These are phyloP conservation scores for Orientallactaga sibirica DNA, from an alignment of 2,797 vertebrate genomes.

Conservation along the genomic window DNA sequence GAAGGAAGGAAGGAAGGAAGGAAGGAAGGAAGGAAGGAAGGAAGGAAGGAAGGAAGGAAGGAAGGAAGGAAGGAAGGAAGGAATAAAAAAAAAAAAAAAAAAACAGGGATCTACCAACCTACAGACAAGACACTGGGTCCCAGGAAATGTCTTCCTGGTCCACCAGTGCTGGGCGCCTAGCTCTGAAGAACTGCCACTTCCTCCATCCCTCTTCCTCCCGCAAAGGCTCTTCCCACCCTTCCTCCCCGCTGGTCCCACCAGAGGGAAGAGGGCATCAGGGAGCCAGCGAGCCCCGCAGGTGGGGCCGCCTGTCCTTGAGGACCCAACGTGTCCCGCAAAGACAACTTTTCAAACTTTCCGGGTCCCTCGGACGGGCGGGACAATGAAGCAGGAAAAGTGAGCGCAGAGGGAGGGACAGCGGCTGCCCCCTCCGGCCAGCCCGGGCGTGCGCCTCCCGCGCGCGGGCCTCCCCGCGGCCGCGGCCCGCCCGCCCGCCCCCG, in stretches of 20 bases:
- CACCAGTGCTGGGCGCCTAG: neutral
- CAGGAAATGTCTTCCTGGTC: neutral
- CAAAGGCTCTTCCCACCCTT: neutral
- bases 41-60: no score
- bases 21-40: no score
- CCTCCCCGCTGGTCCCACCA: neutral
- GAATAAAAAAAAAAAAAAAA: neutral
- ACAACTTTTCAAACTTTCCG: constrained; percentile 60
- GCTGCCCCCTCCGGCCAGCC: fast-evolving
- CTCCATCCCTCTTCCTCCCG: neutral
- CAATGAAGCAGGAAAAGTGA: neutral
- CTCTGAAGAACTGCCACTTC: neutral
- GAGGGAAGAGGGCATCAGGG: neutral
- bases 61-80: no score
- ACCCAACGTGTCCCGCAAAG: neutral
- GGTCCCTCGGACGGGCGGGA: neutral
- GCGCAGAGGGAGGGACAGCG: fast-evolving
- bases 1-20: no score
- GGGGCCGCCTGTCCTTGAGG: neutral
- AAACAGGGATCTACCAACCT: neutral
- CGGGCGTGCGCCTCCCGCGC: neutral
- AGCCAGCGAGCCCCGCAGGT: neutral
- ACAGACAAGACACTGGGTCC: neutral
- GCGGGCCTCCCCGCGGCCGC: fast-evolving
- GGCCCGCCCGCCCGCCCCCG: neutral